Evolutionary conservation across 2,888 invertebrate species (phyloP).

Genomic region (Dinocampus coccinellae): DNA sequence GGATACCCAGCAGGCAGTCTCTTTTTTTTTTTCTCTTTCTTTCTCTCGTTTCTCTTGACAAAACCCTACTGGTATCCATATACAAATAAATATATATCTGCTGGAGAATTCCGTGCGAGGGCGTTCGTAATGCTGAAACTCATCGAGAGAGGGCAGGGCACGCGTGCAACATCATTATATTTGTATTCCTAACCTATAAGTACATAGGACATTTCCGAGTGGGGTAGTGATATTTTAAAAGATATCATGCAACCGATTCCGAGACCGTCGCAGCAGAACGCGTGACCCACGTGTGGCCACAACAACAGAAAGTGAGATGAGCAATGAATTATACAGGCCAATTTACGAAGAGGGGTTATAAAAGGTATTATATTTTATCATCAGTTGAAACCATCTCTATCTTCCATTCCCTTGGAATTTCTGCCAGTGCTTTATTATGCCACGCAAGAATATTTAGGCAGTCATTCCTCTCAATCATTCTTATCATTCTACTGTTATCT

Average conservation of each 20-base stretch:
- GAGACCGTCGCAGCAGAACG: neutral
- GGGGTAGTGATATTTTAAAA: neutral
- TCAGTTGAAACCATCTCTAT: neutral
- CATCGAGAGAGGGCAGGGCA: constrained; percentile 14
- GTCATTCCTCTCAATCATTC: constrained; percentile 53
- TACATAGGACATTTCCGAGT: neutral
- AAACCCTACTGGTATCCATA: constrained; percentile 44
- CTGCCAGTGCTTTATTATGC: neutral
- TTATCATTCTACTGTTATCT: constrained; percentile 57
- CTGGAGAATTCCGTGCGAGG: constrained; percentile 50
- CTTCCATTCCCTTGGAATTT: neutral
- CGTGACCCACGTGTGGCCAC: constrained; percentile 4
- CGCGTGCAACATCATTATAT: neutral
- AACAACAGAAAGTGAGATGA: neutral
- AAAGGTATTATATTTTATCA: neutral
- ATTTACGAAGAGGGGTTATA: neutral
- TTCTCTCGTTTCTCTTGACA: constrained; percentile 39
- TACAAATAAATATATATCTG: constrained; percentile 31
- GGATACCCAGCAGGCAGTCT: constrained; percentile 63
- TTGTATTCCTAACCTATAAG: neutral
- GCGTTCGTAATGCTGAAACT: constrained; percentile 60
- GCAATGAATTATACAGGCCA: neutral
- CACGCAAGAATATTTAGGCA: constrained; percentile 29
- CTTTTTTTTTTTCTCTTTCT: constrained; percentile 40
- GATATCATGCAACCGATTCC: neutral